A percentile compares a stretch with the other conserved stretches of the same genome.
These are phyloP conservation scores for Drosophila simulans DNA, from an alignment of 1,140 invertebrate species.

Conservation along the genomic window DNA sequence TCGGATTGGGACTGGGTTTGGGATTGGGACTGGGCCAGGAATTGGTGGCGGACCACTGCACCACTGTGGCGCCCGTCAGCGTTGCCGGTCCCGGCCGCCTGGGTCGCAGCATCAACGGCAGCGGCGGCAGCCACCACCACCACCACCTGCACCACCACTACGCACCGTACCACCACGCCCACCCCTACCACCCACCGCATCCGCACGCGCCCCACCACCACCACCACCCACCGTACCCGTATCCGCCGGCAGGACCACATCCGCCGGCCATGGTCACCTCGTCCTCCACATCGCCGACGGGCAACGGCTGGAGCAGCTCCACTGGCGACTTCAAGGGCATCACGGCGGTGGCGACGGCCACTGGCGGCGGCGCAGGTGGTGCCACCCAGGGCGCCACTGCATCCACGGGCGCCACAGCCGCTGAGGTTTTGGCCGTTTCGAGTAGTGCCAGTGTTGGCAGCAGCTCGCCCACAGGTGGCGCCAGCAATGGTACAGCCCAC, in stretches of 20 bases:
- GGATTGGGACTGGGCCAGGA: background rate
- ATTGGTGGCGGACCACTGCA: constrained; percentile 8
- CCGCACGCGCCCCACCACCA: constrained; percentile 21
- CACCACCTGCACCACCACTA: constrained; percentile 46
- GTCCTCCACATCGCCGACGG: constrained; percentile 68
- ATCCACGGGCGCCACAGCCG: constrained; percentile 19
- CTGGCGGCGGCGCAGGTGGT: background rate
- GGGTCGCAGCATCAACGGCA: constrained; percentile 26
- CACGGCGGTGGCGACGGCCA: constrained; percentile 17
- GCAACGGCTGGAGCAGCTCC: constrained; percentile 65
- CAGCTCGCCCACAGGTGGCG: constrained; percentile 77
- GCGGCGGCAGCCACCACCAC: constrained; percentile 38
- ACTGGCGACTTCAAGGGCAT: constrained; percentile 66
- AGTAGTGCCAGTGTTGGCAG: constrained; percentile 78
- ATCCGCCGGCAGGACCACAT: constrained; percentile 23
- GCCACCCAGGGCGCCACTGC: constrained; percentile 11
- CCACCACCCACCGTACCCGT: background rate
- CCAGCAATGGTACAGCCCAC: constrained; percentile 74
- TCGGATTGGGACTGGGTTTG: background rate
- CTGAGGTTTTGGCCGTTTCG: constrained; percentile 62
- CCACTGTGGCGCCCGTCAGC: constrained; percentile 57
- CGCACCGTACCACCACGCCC: constrained; percentile 23
- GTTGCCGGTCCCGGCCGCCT: constrained; percentile 50
- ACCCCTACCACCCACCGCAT: constrained; percentile 7
- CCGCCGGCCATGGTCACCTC: constrained; percentile 62